Evolutionary conservation across 2,113 vertebrate genomes (phyloP).

Genomic region (Perccottus glenii): DNA sequence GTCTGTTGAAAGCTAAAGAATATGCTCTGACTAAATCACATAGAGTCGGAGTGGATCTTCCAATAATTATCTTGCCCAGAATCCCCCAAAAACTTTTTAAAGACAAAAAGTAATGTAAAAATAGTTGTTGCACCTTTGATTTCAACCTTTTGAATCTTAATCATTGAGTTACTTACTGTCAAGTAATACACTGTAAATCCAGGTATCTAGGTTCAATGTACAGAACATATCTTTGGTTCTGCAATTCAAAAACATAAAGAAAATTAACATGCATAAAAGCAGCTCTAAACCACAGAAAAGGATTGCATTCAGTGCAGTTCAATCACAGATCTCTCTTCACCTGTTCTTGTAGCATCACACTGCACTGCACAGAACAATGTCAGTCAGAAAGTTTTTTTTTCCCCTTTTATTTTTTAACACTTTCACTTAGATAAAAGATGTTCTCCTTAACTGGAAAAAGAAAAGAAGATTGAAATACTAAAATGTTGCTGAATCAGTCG

Average conservation of each 20-base stretch:
- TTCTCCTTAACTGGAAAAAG: slow-evolving; percentile 38
- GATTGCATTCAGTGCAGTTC: slow-evolving; percentile 15
- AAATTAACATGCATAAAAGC: neutral
- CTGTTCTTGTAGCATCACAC: slow-evolving; percentile 26
- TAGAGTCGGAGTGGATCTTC: too few species aligned
- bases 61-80: too few species aligned
- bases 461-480: slow-evolving; percentile 32
- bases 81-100: neutral
- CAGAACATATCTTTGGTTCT: too few species aligned
- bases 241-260: neutral
- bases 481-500: slow-evolving; percentile 59
- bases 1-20: too few species aligned
- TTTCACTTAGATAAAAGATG: slow-evolving; percentile 55
- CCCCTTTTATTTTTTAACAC: slow-evolving; percentile 16
- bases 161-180: too few species aligned
- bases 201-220: too few species aligned
- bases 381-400: slow-evolving; percentile 13
- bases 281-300: neutral
- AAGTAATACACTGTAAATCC: too few species aligned
- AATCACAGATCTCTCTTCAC: slow-evolving; percentile 14
- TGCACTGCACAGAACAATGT: slow-evolving; percentile 13
- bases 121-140: neutral
- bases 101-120: slow-evolving; percentile 3
- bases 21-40: too few species aligned
- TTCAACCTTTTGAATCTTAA: too few species aligned